These are phyloP conservation scores for Diorhabda elongata DNA, from an alignment of 1,140 invertebrate species.

Conservation along the genomic window DNA sequence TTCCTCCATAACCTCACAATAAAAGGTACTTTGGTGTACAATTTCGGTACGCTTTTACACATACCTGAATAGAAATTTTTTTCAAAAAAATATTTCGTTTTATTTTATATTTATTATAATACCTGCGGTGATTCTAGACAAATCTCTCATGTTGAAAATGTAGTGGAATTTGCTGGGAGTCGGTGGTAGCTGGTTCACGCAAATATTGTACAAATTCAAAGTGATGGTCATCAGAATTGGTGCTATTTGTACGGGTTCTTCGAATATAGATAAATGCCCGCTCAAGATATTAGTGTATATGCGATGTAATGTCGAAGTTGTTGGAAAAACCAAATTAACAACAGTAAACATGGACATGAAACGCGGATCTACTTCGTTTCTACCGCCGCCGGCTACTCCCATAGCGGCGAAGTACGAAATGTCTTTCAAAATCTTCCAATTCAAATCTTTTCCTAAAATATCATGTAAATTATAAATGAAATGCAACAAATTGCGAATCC, in stretches of 20 bases:
- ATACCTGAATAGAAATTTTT: conserved; percentile 43
- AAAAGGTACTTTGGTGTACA: conserved; percentile 63
- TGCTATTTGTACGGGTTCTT: conserved; percentile 62
- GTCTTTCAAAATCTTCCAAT: conserved; percentile 84
- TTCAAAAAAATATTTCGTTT: neutral
- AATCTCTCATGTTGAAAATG: conserved; percentile 87
- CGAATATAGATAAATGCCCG: conserved; percentile 71
- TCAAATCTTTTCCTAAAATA: conserved; percentile 66
- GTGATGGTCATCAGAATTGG: conserved; percentile 70
- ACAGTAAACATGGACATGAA: conserved; percentile 86
- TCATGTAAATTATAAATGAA: too few relatives aligned
- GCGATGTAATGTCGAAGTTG: conserved; percentile 68
- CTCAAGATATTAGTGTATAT: conserved; percentile 80
- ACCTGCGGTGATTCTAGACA: conserved; percentile 74
- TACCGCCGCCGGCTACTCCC: conserved; percentile 77
- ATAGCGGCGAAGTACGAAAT: conserved; percentile 72
- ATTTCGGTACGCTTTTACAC: conserved; percentile 64
- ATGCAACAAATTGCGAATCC: too few relatives aligned
- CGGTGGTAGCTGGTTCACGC: conserved; percentile 75
- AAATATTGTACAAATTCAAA: conserved; percentile 74
- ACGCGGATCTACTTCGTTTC: conserved; percentile 84
- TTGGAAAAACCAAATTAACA: conserved; percentile 80
- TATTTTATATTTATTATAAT: neutral
- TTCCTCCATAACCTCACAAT: conserved; percentile 85
- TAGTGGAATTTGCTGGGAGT: conserved; percentile 92